Conservation (phyloP, 2,113 vertebrate species). For the Apteryx mantelli region DNA sequence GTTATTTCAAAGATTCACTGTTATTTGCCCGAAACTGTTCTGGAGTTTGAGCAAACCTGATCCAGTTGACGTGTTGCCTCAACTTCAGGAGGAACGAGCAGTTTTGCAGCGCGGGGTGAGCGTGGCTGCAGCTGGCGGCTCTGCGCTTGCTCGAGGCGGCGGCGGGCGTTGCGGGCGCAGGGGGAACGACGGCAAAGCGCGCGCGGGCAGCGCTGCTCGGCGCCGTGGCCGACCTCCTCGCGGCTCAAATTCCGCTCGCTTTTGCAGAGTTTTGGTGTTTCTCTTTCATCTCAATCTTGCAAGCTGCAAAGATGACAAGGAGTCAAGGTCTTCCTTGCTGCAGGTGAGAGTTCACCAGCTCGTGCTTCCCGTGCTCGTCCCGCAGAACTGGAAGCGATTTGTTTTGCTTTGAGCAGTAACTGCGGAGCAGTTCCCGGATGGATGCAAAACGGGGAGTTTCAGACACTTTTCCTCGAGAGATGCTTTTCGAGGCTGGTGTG, state of each 20-base stretch:
- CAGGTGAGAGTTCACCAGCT: neutral
- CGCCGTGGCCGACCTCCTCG: fast-evolving
- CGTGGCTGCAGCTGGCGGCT: neutral
- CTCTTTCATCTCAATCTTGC: neutral
- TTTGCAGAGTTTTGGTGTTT: neutral
- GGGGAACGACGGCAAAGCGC: neutral
- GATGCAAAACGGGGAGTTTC: neutral
- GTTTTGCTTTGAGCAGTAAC: neutral
- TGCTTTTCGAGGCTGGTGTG: neutral
- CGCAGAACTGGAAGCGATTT: neutral
- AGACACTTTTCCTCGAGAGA: neutral
- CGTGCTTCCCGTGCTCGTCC: neutral
- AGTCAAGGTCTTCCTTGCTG: neutral
- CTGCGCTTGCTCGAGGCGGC: neutral
- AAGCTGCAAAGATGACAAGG: neutral
- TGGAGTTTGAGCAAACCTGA: neutral
- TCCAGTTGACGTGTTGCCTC: fast-evolving
- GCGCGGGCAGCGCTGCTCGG: neutral
- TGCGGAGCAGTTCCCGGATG: neutral
- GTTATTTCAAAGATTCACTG: fast-evolving
- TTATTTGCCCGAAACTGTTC: neutral
- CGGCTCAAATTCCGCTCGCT: neutral
- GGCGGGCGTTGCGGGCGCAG: neutral
- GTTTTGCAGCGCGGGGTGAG: fast-evolving
- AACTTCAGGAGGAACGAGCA: fast-evolving